Conservation (phyloP, 1,140 invertebrate species). For the Ditylenchus dipsaci region DNA sequence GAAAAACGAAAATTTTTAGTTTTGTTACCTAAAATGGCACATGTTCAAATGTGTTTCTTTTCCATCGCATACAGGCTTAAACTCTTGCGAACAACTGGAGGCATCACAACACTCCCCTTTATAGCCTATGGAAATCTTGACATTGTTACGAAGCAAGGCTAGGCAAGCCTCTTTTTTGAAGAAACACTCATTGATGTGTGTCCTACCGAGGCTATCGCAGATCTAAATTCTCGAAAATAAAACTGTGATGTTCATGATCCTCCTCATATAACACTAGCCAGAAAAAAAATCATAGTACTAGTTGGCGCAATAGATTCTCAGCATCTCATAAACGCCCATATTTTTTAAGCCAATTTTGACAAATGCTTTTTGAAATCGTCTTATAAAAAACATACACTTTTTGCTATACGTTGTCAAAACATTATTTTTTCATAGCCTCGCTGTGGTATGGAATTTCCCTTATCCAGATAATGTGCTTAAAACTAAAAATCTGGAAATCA, state of each 20-base stretch:
- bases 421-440: too few relatives aligned
- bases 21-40: not conserved
- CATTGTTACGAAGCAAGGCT: not conserved
- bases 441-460: too few relatives aligned
- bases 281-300: too few relatives aligned
- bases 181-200: not conserved
- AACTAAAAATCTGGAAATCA: too few relatives aligned
- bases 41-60: not conserved
- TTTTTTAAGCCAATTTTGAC: too few relatives aligned
- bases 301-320: too few relatives aligned
- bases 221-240: not conserved
- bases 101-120: not conserved
- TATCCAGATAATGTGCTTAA: too few relatives aligned
- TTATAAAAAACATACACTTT: too few relatives aligned
- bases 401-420: too few relatives aligned
- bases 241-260: not conserved
- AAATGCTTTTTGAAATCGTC: too few relatives aligned
- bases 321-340: too few relatives aligned
- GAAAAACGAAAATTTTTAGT: not conserved
- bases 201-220: slow-evolving; percentile 5
- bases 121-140: not conserved
- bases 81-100: not conserved
- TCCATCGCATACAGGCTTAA: not conserved
- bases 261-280: too few relatives aligned
- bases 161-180: slow-evolving; percentile 4